Evolutionary conservation across 1,140 invertebrate species (phyloP), one percentile per base, ranked within the genome.

Genomic region (Dinothrombium tinctorium): DNA sequence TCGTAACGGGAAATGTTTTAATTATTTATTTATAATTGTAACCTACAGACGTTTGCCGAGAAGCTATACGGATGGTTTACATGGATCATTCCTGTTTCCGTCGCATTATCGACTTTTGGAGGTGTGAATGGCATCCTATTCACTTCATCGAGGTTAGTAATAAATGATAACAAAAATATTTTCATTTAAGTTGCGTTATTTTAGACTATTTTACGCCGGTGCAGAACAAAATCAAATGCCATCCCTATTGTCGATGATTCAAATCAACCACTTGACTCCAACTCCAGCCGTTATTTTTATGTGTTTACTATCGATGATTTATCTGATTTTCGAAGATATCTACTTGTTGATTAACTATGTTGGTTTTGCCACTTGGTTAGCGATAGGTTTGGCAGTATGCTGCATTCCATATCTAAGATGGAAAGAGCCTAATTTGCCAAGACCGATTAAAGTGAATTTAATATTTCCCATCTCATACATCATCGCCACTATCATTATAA

Each of bases 121-220:
- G 92, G 87, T 42, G 87, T 96, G 5, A 98, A 98, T 59, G 92
- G 92, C 47, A 89, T 96, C 49, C 65, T 99, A 14, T 71, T 98
- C 35, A 98, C 94, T 19, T 92, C 89, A 12, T 95, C 92, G 6
- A 68, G 72, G 70, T 72, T 50, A 24, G 44, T 11, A 33, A 12
- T 12, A n/a, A n/a, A n/a, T n/a, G n/a, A n/a, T n/a, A n/a, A n/a
- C n/a, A n/a, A n/a, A n/a, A n/a, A n/a, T n/a, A n/a, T n/a, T n/a
- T n/a, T n/a, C n/a, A n/a, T n/a, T n/a, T n/a, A n/a, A n/a, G n/a
- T n/a, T n/a, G n/a, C 17, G 11, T 35, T 35, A 35, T 22, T 53
- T 6, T 47, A 69, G 89, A 51, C 62, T 95, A 44, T 95, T 94
- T 63, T 94, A 89, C 59, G 86, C 87, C 17, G 89, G 87, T 14